A percentile compares a stretch with the other conserved stretches of the same genome.
Evolutionary conservation across 2,888 invertebrate species (phyloP).

Genomic region (Lithophane ornitopus): DNA sequence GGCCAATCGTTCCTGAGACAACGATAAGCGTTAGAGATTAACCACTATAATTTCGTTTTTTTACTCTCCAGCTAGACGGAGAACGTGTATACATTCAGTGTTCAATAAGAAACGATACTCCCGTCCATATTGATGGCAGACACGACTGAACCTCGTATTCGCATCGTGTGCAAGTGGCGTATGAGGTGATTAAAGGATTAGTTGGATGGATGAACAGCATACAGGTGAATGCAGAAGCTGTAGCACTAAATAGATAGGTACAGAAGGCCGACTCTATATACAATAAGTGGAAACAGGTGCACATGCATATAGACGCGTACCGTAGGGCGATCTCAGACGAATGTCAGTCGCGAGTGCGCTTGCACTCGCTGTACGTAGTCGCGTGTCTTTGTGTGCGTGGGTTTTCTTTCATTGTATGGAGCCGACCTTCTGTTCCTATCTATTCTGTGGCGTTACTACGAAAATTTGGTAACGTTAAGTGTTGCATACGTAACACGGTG

Average conservation of each 20-base stretch:
- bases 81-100: not conserved
- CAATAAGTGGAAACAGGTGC: not conserved
- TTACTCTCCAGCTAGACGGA: no score
- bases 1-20: not conserved
- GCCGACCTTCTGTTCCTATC: not conserved
- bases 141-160: slow-evolving; percentile 28
- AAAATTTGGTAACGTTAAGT: slow-evolving; percentile 46
- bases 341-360: not conserved
- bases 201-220: slow-evolving; percentile 39
- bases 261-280: slow-evolving; percentile 3
- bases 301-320: not conserved
- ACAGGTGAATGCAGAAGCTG: slow-evolving; percentile 36
- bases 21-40: not conserved
- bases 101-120: slow-evolving; percentile 12
- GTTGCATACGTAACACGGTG: slow-evolving; percentile 36
- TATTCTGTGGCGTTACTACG: slow-evolving; percentile 9
- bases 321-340: not conserved
- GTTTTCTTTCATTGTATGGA: not conserved
- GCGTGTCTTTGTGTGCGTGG: not conserved
- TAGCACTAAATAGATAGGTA: not conserved
- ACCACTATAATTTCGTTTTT: not conserved
- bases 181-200: slow-evolving; percentile 59
- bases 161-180: slow-evolving; percentile 37
- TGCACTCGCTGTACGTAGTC: no score
- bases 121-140: slow-evolving; percentile 35